These are phyloP conservation scores for Diplosoma virens DNA, from an alignment of 23 tunicate species.

Conservation along the genomic window DNA sequence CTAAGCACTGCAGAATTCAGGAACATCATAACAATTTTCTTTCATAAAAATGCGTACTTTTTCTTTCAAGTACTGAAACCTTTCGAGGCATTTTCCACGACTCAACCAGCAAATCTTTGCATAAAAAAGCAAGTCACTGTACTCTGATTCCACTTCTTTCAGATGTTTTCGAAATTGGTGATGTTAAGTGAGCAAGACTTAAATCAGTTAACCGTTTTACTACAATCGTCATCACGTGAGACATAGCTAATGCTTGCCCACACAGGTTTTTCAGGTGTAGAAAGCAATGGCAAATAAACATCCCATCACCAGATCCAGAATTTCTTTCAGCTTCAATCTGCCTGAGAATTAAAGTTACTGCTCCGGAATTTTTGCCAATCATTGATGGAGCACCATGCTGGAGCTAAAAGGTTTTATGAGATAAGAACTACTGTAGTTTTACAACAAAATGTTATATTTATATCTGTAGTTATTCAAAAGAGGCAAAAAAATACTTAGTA, in stretches of 20 bases:
- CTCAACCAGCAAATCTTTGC: constrained; percentile 1
- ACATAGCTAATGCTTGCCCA: neutral
- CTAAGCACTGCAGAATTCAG: neutral
- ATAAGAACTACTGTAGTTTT: too few species aligned
- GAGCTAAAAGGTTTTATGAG: too few species aligned
- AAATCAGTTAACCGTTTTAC: neutral
- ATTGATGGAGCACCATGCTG: constrained; percentile 32
- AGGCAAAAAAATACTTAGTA: too few species aligned
- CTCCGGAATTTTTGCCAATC: constrained; percentile 38
- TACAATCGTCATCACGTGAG: constrained; percentile 17
- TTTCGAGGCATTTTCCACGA: constrained; percentile 1
- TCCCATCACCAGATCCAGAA: neutral
- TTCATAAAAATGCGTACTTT: neutral
- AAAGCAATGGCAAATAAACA: constrained; percentile 37
- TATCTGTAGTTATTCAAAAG: too few species aligned
- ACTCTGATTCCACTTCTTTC: neutral
- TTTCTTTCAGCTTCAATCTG: neutral
- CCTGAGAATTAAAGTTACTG: constrained; percentile 31
- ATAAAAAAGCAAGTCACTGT: constrained; percentile 5
- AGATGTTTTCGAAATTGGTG: constrained; percentile 3
- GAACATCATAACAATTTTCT: constrained; percentile 4
- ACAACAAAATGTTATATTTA: too few species aligned
- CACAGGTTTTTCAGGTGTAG: neutral
- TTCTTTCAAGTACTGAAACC: neutral
- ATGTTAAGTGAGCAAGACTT: neutral